Conservation (phyloP, 2,888 invertebrate species). For the Phytoseiulus persimilis region DNA sequence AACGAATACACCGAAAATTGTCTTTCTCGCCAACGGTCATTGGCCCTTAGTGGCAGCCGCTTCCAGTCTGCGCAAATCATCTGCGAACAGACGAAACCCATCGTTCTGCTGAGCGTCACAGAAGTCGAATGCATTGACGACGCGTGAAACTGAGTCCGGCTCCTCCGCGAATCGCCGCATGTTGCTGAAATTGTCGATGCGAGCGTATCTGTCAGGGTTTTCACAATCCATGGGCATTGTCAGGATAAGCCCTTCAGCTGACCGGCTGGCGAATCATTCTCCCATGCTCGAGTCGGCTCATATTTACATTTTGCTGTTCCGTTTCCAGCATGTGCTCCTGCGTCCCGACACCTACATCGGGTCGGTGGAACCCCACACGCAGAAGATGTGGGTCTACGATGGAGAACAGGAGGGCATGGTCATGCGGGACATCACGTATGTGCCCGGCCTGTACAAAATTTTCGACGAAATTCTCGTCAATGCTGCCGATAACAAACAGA, state of each 20-base stretch:
- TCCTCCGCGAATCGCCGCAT: too few species aligned
- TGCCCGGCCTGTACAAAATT: conserved; percentile 56
- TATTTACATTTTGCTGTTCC: neutral
- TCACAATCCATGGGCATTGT: too few species aligned
- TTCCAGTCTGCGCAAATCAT: neutral
- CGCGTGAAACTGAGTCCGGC: neutral
- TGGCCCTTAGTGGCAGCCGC: conserved; percentile 27
- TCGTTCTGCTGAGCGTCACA: neutral
- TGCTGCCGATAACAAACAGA: conserved; percentile 53
- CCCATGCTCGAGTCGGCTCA: too few species aligned
- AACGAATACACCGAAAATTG: neutral
- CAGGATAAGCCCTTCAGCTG: too few species aligned
- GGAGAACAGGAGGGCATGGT: conserved; percentile 49
- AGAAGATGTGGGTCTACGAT: conserved; percentile 54
- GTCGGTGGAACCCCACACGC: conserved; percentile 52
- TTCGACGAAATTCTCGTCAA: conserved; percentile 56
- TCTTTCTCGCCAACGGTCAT: neutral
- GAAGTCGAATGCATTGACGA: neutral
- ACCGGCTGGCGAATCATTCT: too few species aligned
- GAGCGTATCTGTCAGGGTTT: too few species aligned
- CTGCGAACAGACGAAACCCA: neutral
- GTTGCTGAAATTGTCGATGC: too few species aligned
- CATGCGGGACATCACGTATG: conserved; percentile 53
- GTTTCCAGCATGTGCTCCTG: conserved; percentile 74
- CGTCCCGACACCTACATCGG: conserved; percentile 98